phyloP scores from a whole-genome alignment of 37 sponge, comb jelly and placozoan species.

The Amphimedon queenslandica region DNA sequence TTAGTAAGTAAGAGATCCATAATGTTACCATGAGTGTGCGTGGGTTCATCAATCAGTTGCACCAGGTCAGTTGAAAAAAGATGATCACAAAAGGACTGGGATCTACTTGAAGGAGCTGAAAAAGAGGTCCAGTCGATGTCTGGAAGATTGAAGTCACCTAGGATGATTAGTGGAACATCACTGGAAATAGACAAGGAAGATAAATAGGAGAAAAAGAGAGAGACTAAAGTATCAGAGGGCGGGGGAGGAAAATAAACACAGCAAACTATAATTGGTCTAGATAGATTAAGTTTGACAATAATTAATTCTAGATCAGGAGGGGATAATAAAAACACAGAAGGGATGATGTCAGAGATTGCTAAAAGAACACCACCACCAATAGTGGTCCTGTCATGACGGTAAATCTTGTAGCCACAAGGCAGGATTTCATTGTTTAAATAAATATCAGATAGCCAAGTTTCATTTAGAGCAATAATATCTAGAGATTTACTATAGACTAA shows the following conservation, averaged over 20 bases:
- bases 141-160: no score
- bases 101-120: neutral
- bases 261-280: no score
- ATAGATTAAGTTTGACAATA: neutral
- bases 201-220: no score
- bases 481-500: constrained; percentile 9
- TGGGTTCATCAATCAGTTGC: neutral
- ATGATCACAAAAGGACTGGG: neutral
- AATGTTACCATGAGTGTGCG: neutral
- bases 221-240: no score
- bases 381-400: neutral
- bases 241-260: no score
- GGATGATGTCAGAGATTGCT: neutral
- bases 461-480: neutral
- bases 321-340: neutral
- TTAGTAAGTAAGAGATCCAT: neutral
- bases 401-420: constrained; percentile 1
- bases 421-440: neutral
- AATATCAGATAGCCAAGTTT: constrained; percentile 4
- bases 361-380: constrained; percentile 10
- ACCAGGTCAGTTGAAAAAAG: neutral
- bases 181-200: no score
- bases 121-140: neutral
- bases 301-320: constrained; percentile 23
- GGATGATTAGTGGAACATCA: no score